phyloP scores from a whole-genome alignment of 1,140 invertebrate genomes.

The Brachionus paranguensis region DNA sequence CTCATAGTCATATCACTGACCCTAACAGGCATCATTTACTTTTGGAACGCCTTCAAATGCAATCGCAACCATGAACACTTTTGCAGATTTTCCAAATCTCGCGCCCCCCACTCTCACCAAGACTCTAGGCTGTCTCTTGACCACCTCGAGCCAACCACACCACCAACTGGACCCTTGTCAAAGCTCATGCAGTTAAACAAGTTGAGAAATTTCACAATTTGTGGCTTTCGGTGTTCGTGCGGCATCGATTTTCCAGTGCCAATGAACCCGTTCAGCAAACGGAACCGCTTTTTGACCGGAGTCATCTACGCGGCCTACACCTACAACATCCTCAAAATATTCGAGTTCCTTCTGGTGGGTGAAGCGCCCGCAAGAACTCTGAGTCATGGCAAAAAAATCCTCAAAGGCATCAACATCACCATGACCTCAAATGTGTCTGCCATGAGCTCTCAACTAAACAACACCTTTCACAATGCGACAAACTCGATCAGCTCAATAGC shows the following conservation, averaged over 20 bases:
- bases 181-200: not conserved
- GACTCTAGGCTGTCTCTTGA: not conserved
- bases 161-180: not conserved
- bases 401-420: not conserved
- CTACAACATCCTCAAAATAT: conserved; percentile 36
- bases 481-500: not conserved
- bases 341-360: conserved; percentile 11
- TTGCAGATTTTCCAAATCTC: not conserved
- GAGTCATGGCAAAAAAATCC: not conserved
- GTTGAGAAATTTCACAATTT: not conserved
- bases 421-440: not conserved
- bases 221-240: not conserved
- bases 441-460: not conserved
- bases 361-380: not conserved
- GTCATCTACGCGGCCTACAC: conserved; percentile 32
- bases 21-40: conserved; percentile 18
- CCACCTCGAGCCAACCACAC: not conserved
- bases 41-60: conserved; percentile 38
- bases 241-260: conserved; percentile 32
- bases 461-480: not conserved
- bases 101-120: not conserved
- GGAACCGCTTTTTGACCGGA: conserved; percentile 29
- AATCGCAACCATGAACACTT: conserved; percentile 15
- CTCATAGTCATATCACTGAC: not conserved
- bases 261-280: conserved; percentile 34